phyloP scores from a whole-genome alignment of 2,888 invertebrate species.

The Punctoribates punctum region DNA sequence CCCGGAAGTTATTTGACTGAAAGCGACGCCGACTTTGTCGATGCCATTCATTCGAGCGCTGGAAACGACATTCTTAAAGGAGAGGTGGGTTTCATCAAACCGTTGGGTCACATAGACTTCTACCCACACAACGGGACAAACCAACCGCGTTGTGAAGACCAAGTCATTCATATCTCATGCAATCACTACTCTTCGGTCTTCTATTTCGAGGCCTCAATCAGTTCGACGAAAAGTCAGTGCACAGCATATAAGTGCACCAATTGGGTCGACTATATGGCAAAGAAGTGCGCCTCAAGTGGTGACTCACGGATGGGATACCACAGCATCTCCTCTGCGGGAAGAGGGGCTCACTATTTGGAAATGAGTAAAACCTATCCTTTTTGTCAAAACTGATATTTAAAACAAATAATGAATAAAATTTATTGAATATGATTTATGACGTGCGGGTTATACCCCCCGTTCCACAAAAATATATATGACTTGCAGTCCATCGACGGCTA shows the following conservation, averaged over 20 bases:
- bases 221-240: neutral
- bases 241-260: conserved; percentile 2
- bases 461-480: no score
- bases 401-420: neutral
- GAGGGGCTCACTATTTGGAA: neutral
- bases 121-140: conserved; percentile 52
- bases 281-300: neutral
- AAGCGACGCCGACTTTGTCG: conserved; percentile 53
- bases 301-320: neutral
- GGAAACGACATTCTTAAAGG: conserved; percentile 45
- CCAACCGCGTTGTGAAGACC: conserved; percentile 23
- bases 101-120: conserved; percentile 53
- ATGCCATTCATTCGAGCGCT: conserved; percentile 53
- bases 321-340: neutral
- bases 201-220: neutral
- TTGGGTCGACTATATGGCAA: neutral
- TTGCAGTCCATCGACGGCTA: no score
- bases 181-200: conserved; percentile 32
- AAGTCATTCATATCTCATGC: neutral
- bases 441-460: no score
- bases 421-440: no score
- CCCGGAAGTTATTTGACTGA: conserved; percentile 20
- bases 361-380: neutral
- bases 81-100: conserved; percentile 48
- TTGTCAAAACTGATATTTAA: neutral